Evolutionary conservation across 2,113 vertebrate genomes (phyloP).

Genomic region (Oncorhynchus keta): DNA sequence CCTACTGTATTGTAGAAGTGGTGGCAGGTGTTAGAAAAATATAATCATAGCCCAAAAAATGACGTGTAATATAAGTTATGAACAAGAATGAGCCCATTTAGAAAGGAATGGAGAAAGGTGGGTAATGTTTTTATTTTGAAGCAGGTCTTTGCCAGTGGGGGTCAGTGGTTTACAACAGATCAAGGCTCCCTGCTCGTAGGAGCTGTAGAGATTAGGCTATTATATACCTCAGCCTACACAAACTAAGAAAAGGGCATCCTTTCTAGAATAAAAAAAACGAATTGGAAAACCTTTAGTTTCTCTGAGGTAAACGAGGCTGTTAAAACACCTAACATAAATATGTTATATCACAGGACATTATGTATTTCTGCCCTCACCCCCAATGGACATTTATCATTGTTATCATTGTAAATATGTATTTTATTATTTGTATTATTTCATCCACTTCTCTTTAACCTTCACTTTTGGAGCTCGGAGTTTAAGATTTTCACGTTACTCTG

Average conservation of each 20-base stretch:
- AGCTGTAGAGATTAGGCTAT: not conserved
- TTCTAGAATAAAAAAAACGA: not conserved
- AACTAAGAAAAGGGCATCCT: not conserved
- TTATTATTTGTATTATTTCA: no score
- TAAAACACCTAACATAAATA: not conserved
- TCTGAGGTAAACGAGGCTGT: not conserved
- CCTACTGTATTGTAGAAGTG: no score
- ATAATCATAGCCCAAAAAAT: not conserved
- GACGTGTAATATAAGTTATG: not conserved
- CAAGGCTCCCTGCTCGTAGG: no score
- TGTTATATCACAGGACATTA: not conserved
- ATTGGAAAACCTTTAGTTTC: not conserved
- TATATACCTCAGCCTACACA: not conserved
- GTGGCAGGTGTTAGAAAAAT: no score
- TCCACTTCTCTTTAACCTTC: not conserved
- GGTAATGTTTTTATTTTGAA: not conserved
- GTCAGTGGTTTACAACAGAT: conserved; percentile 45
- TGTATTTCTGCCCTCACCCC: not conserved
- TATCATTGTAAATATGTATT: not conserved
- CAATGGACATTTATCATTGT: no score
- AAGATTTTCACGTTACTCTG: no score
- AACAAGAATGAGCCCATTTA: not conserved
- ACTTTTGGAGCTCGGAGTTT: no score
- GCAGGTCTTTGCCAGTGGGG: conserved; percentile 50
- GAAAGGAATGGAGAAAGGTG: not conserved